Conservation (phyloP, 2,797 vertebrate species). For the Lagorchestes hirsutus region DNA sequence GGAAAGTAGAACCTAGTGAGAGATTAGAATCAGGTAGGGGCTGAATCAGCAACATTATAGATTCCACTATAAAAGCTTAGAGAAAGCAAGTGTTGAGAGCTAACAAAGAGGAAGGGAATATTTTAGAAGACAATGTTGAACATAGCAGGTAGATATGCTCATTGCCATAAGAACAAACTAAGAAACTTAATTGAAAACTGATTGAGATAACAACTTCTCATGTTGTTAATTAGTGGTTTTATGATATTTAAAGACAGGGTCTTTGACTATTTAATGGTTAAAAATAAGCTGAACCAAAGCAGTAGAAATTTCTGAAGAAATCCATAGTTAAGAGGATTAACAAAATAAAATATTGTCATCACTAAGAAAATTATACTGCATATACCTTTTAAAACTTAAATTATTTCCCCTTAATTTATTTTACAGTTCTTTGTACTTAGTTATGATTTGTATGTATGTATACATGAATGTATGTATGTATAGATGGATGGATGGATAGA, state of each 20-base stretch:
- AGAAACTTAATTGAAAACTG: too few species aligned
- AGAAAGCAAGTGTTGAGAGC: not conserved
- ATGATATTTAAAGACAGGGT: not conserved
- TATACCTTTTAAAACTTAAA: not conserved
- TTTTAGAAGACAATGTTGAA: not conserved
- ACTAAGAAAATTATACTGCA: not conserved
- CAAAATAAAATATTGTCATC: not conserved
- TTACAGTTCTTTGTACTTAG: not conserved
- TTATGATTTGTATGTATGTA: not conserved
- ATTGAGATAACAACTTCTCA: too few species aligned
- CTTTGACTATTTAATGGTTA: not conserved
- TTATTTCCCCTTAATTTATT: not conserved
- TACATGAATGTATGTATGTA: too few species aligned
- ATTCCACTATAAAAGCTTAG: not conserved
- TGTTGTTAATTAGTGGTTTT: not conserved
- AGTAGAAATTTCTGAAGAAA: not conserved
- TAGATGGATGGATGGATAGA: too few species aligned
- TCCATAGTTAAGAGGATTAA: not conserved
- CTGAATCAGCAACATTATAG: not conserved
- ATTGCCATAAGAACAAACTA: too few species aligned
- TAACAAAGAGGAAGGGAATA: too few species aligned
- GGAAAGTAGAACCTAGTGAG: not conserved
- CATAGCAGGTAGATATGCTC: not conserved
- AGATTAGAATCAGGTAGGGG: not conserved
- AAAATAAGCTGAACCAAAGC: not conserved